Percentiles rank a stretch among this genome's conserved stretches.
Evolutionary conservation across 2,113 vertebrate species (phyloP).

Genomic region (Oncorhynchus nerka): DNA sequence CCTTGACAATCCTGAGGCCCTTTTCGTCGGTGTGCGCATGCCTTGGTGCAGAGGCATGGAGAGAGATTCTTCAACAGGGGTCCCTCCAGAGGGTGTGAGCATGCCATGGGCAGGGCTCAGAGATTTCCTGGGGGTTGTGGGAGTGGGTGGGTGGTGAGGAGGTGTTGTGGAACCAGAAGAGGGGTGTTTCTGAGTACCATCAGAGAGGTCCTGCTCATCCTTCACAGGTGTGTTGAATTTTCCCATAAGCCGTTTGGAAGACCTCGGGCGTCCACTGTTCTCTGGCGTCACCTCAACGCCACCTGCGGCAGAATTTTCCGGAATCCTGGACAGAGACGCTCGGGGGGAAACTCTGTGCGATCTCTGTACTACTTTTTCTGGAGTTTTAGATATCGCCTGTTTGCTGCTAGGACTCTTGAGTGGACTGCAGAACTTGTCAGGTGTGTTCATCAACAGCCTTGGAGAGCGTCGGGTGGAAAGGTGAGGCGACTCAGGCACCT

Average conservation of each 20-base stretch:
- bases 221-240: constrained; percentile 26
- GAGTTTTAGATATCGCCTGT: constrained; percentile 52
- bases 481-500: constrained; percentile 62
- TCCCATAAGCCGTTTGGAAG: constrained; percentile 24
- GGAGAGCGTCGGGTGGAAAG: constrained; percentile 43
- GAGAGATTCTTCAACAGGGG: constrained; percentile 43
- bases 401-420: constrained; percentile 38
- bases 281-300: not conserved
- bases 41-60: not conserved
- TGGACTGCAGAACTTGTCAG: constrained; percentile 38
- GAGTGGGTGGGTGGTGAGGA: constrained; percentile 17
- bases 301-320: constrained; percentile 6
- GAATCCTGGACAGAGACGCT: not conserved
- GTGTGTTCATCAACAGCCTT: constrained; percentile 38
- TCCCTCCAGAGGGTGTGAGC: constrained; percentile 57
- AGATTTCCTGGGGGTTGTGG: constrained; percentile 30
- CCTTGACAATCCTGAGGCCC: not conserved
- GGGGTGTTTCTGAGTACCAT: not conserved
- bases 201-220: not conserved
- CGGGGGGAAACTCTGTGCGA: constrained; percentile 20
- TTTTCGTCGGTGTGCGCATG: not conserved
- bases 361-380: constrained; percentile 45
- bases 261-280: not conserved
- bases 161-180: constrained; percentile 14
- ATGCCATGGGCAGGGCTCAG: constrained; percentile 46